Base-by-base conservation (phyloP, 2,797 vertebrate species). In the Diplodus puntazzo region DNA sequence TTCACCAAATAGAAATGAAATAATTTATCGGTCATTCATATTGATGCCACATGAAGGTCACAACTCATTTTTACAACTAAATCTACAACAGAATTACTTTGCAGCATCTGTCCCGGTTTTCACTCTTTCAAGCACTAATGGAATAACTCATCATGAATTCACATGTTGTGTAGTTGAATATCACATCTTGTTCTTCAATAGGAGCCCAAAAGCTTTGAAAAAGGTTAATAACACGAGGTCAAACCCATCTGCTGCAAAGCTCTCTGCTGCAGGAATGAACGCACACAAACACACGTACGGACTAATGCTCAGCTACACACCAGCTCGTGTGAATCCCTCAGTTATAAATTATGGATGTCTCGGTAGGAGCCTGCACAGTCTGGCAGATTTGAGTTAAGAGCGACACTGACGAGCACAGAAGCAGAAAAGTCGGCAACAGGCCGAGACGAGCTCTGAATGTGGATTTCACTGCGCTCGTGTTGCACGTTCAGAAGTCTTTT, bases 311-410 rank as follows among this genome's bases (percentile, higher is more conserved):
- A 14, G 20, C 30, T 10, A 55, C 69, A 66, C 45, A 66, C 2
- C 18, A 1, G 0, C 45, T 20, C 62, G 55, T 64, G 68, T 75
- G 55, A 79, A 70, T 53, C 66, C 5, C 58, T 18, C 9, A 17
- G 54, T 5, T 64, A 48, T 78, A 42, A 80, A 80, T 83, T 61
- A 83, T 79, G 65, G 57, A 78, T 79, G 79, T 72, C 17, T 52
- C 6, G 23, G 43, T 42, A 3, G 69, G 79, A 82, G 82, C 71
- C 74, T 74, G 77, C 65, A 77, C 60, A 60, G 27, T 72, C 58
- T 42, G 73, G 42, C 68, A 65, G 74, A 25, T 79, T 45, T 2
- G 27, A 81, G 62, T 48, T 49, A 13, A 69, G 71, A 64, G 58
- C 9, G 13, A 63, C 9, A 13, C 50, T 25, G 73, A 43, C 2